Percentiles rank a stretch among this genome's conserved stretches.
These are phyloP conservation scores for Timandra comae DNA, from an alignment of 2,888 invertebrate species.

Conservation along the genomic window DNA sequence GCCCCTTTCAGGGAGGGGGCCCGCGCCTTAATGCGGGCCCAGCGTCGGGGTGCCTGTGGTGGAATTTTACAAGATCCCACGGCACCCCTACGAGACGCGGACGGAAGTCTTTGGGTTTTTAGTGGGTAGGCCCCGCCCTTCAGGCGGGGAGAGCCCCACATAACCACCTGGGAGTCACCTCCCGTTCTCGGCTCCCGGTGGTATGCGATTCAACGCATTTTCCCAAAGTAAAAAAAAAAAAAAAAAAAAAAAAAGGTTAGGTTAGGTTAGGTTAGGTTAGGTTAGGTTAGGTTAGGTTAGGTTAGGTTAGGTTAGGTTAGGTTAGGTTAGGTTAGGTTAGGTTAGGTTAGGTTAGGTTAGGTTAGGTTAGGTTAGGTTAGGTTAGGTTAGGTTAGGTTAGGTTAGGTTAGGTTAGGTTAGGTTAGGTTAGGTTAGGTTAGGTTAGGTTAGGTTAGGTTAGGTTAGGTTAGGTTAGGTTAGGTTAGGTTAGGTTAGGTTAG, in stretches of 20 bases:
- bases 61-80: too few relatives aligned
- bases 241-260: neutral
- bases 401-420: conserved; percentile 3
- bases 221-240: too few relatives aligned
- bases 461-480: conserved; percentile 2
- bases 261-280: neutral
- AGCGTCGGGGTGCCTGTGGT: too few relatives aligned
- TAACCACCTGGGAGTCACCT: too few relatives aligned
- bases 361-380: conserved; percentile 13
- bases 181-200: too few relatives aligned
- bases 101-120: too few relatives aligned
- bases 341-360: conserved; percentile 17
- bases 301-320: conserved; percentile 23
- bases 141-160: too few relatives aligned
- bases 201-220: too few relatives aligned
- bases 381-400: conserved; percentile 15
- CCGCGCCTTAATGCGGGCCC: too few relatives aligned
- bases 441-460: conserved; percentile 3
- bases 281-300: conserved; percentile 15
- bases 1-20: too few relatives aligned
- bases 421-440: conserved; percentile 3
- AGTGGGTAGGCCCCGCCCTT: too few relatives aligned
- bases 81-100: too few relatives aligned
- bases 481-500: conserved; percentile 19
- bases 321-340: conserved; percentile 21